phyloP scores from a whole-genome alignment of 2,113 vertebrate genomes.

The Crypturellus undulatus region DNA sequence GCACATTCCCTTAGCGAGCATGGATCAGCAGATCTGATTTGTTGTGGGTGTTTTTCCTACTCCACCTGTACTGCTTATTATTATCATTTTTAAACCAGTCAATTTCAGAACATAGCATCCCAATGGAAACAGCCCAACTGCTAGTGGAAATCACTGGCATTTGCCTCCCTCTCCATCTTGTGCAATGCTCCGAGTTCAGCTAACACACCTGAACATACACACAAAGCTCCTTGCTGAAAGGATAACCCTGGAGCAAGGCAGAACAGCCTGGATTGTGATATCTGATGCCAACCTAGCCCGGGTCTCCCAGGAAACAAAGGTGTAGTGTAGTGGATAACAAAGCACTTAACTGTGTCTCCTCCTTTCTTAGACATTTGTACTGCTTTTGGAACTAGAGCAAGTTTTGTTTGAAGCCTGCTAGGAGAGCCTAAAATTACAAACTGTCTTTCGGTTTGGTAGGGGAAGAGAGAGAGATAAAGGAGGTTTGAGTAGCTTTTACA shows the following conservation, averaged over 20 bases:
- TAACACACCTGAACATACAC: slow-evolving; percentile 19
- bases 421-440: not conserved
- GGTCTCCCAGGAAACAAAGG: slow-evolving; percentile 63
- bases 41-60: not conserved
- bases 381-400: not conserved
- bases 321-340: slow-evolving; percentile 42
- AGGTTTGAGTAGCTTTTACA: not conserved
- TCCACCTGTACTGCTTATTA: not conserved
- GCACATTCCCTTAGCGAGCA: not conserved
- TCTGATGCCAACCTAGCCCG: slow-evolving; percentile 30
- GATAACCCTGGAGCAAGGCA: slow-evolving; percentile 20
- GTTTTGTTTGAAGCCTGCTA: not conserved
- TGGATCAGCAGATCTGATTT: not conserved
- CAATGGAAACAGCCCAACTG: not conserved
- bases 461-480: not conserved
- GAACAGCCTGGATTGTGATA: slow-evolving; percentile 11
- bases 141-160: slow-evolving; percentile 50
- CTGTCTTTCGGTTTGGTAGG: not conserved
- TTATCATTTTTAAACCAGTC: not conserved
- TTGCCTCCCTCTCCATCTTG: not conserved
- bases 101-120: slow-evolving; percentile 42
- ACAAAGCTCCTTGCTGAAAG: slow-evolving; percentile 50
- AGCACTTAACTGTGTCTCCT: slow-evolving; percentile 35
- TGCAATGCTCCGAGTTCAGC: not conserved
- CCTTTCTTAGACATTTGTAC: not conserved